Conservation (phyloP, 2,113 vertebrate species). For the Chrysemys picta region DNA sequence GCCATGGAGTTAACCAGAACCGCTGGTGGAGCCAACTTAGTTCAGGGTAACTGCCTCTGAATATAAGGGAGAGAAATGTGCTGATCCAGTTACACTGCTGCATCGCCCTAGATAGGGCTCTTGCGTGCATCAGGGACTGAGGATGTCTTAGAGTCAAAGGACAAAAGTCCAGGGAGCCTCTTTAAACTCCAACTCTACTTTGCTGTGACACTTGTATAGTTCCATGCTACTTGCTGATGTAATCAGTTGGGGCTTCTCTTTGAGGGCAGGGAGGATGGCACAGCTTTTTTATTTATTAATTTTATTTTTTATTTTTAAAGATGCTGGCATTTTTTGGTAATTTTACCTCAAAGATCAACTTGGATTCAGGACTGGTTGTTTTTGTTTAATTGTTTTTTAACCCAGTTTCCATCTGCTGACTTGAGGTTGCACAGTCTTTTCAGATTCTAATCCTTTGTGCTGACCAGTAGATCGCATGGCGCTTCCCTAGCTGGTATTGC, state of each 20-base stretch:
- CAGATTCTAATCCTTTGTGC: background rate
- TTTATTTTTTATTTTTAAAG: background rate
- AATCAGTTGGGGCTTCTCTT: background rate
- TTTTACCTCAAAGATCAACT: background rate
- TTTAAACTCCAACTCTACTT: background rate
- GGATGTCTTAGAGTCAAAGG: background rate
- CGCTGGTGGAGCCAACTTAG: background rate
- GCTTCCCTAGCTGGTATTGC: background rate
- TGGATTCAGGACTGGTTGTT: background rate
- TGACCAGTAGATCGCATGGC: background rate
- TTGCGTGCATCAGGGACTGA: background rate
- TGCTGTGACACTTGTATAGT: background rate
- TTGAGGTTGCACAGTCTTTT: slow-evolving; percentile 37
- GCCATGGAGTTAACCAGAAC: background rate
- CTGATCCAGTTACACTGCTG: background rate
- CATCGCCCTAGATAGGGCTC: background rate
- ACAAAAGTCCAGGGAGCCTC: background rate
- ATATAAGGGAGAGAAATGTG: background rate
- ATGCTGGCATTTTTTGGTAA: slow-evolving; percentile 39
- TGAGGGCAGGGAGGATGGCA: slow-evolving; percentile 7
- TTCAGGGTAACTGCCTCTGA: background rate
- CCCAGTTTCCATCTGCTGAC: background rate
- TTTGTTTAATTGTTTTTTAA: background rate
- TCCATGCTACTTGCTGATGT: background rate
- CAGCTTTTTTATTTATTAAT: background rate